These are phyloP conservation scores for Poecilobothrus nobilitatus DNA, from an alignment of 2,888 invertebrate species.

Conservation along the genomic window DNA sequence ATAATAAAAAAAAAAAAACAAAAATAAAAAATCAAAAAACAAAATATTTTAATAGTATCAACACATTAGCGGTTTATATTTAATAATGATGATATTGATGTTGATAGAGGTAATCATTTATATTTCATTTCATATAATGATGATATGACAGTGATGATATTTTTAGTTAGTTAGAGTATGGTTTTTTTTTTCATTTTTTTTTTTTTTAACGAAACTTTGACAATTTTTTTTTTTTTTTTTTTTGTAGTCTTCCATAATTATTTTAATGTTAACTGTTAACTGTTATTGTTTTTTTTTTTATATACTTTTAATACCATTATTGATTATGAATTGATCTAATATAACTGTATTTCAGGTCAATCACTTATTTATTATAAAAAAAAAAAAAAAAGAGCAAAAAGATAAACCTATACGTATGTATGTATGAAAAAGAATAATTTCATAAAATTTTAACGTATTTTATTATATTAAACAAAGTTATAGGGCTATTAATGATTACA, in stretches of 20 bases:
- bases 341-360: slow-evolving; percentile 7
- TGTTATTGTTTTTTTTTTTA: background rate
- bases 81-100: background rate
- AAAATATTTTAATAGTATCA: background rate
- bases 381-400: background rate
- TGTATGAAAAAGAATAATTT: too few species aligned
- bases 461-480: too few species aligned
- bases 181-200: background rate
- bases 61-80: background rate
- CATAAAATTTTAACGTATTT: too few species aligned
- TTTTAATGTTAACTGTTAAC: too few species aligned
- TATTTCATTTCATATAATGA: background rate
- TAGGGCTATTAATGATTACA: background rate
- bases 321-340: background rate
- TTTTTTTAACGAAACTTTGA: too few species aligned
- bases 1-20: too few species aligned
- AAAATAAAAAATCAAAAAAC: background rate
- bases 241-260: background rate
- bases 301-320: background rate
- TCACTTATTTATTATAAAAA: background rate
- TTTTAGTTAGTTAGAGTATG: background rate
- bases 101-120: background rate
- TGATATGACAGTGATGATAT: background rate
- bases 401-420: background rate
- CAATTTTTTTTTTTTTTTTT: background rate